Evolutionary conservation across 2,113 vertebrate species (phyloP), one percentile per base, ranked within the genome.

Genomic region (Ameiurus melas): DNA sequence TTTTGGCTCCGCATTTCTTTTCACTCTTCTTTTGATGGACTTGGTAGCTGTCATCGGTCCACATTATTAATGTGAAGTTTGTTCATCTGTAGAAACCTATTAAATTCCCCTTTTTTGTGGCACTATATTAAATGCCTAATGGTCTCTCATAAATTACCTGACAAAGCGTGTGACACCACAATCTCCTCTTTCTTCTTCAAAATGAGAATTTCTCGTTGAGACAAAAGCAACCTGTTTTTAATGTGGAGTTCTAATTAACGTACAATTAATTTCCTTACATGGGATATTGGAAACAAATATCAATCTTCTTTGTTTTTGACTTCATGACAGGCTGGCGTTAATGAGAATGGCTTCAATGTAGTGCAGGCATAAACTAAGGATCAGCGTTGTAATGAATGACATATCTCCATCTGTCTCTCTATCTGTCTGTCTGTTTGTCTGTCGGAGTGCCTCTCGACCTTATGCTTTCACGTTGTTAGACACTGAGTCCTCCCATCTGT

Each of bases 131-230:
- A 93, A 84, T 80, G 88, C 93, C 94, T 95, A 94, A 95, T 95
- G 94, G 93, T 90, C 89, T 89, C 70, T 90, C 89, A 92, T 95
- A 95, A 95, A 95, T 95, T 95, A 95, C 93, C 95, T 95, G 94
- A 95, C 94, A 95, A 94, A 92, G 92, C 91, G 89, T 90, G 39
- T 92, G 90, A 94, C 91, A 93, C 87, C 92, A 90, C 92, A 92
- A 93, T 89, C 89, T 91, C 91, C 53, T 84, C 58, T 60, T 77
- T 16, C 47, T 85, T 62, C 80, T 87, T 86, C 90, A 86, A 92
- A 93, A 94, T 95, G 87, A 93, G 92, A 92, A 92, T 93, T 94
- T 93, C 91, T 92, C 91, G 92, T 93, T 86, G 90, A 92, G 92
- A 95, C 90, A 91, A 93, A 93, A 94, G 92, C 90, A 92, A 91